Evolutionary conservation across 2,888 invertebrate genomes (phyloP), one percentile per base, ranked within the genome.

Genomic region (Apamea crenata): DNA sequence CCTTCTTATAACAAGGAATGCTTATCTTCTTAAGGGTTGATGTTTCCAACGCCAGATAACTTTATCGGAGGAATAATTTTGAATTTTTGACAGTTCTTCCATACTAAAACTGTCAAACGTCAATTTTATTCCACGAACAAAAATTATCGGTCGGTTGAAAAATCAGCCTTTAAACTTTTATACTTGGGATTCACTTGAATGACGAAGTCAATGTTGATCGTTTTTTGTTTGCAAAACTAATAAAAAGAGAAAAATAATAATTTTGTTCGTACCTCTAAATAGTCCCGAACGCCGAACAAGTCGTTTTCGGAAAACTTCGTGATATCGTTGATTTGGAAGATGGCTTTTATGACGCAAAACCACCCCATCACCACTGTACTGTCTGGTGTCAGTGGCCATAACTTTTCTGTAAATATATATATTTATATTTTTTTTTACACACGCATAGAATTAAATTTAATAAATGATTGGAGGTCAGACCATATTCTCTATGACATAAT

Each of bases 331-430:
- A 94, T 90, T 83, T 96, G 96, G 84, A 97, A 97, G 74, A 98
- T 92, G 66, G 97, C 96, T 90, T 98, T 97, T 84, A 98, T 92
- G 63, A 97, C 97, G 74, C 97, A 96, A 87, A 98, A 96, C 93
- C 97, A 97, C 56, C 98, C 98, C 78, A 98, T 93, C 36, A 97
- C 94, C 2, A 95, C 93, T 2, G 96, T 94, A 69, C 95, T 96
- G 44, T 97, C 97, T n/a, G 94, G 91, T 36, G 96, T 95, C 1
- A 97, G 93, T 1, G 97, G 97, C 92, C 97, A 95, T 56, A 98
- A 93, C 69, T 96, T 96, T 76, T 97, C 98, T 98, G 94, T 56
- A 88, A 84, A 36, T 1, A 12, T 63, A n/a, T n/a, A n/a, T n/a
- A n/a, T n/a, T n/a, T n/a, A n/a, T n/a, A n/a, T n/a, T n/a, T n/a